A percentile compares a stretch with the other conserved stretches of the same genome.
Evolutionary conservation across 2,797 vertebrate species (phyloP).

Genomic region (Mergus octosetaceus): DNA sequence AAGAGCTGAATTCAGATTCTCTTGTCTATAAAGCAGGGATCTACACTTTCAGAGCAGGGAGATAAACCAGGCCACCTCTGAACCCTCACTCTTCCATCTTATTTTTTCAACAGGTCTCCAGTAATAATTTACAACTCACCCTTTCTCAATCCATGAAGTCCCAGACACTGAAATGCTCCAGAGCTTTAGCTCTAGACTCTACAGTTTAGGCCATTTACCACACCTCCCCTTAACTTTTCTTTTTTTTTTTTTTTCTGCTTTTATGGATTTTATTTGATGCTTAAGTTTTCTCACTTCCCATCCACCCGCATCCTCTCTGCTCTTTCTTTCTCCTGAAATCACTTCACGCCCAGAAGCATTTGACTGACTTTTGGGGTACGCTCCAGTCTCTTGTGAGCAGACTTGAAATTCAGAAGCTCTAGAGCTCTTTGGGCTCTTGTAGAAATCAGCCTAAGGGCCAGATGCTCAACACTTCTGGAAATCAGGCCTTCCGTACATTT

Average conservation of each 20-base stretch:
- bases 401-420: not conserved
- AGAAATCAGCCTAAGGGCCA: not conserved
- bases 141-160: not conserved
- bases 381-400: not conserved
- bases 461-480: not conserved
- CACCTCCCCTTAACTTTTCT: not conserved
- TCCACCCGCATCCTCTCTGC: not conserved
- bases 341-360: not conserved
- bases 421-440: not conserved
- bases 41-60: not conserved
- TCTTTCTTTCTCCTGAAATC: not conserved
- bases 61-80: not conserved
- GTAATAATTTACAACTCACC: not conserved
- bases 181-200: not conserved
- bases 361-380: not conserved
- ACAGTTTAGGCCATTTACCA: not conserved
- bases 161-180: not conserved
- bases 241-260: not conserved
- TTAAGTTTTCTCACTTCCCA: not conserved
- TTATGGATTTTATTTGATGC: not conserved
- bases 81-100: not conserved
- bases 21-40: not conserved
- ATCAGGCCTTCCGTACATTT: not conserved
- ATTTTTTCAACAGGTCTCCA: not conserved
- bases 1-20: not conserved